Evolutionary conservation across 2,797 vertebrate genomes (phyloP).

Genomic region (Sebastes taczanowskii): DNA sequence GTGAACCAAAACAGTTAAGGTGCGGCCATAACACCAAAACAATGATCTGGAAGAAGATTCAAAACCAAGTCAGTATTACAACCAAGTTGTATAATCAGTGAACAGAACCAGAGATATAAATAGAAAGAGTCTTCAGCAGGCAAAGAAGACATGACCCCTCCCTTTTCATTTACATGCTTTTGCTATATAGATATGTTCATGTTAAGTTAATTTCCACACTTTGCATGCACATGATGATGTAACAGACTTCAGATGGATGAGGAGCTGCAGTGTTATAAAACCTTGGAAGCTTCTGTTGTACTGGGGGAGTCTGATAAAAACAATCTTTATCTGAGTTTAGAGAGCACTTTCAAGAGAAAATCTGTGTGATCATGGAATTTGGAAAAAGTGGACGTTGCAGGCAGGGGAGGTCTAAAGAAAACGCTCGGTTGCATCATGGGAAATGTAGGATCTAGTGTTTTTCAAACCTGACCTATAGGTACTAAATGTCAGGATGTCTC

Average conservation of each 20-base stretch:
- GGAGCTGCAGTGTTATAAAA: background rate
- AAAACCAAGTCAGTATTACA: no score
- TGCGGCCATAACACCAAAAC: no score
- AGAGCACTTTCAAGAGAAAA: background rate
- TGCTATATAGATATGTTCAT: background rate
- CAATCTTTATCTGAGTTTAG: background rate
- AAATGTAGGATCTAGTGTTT: background rate
- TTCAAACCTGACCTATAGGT: background rate
- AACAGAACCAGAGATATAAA: background rate
- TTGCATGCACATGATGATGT: background rate
- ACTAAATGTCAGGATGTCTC: background rate
- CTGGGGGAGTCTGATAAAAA: background rate
- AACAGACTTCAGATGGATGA: background rate
- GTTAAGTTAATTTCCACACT: background rate
- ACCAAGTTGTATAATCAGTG: background rate
- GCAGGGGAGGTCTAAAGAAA: no score
- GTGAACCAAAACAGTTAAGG: no score
- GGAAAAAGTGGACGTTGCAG: background rate
- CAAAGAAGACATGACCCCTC: background rate
- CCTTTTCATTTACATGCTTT: background rate
- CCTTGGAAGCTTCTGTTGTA: background rate
- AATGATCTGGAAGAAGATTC: no score
- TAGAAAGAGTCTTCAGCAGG: background rate
- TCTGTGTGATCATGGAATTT: background rate
- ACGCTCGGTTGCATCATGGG: no score